phyloP scores from a whole-genome alignment of 2,888 invertebrate species.

The Melitaea athalia region DNA sequence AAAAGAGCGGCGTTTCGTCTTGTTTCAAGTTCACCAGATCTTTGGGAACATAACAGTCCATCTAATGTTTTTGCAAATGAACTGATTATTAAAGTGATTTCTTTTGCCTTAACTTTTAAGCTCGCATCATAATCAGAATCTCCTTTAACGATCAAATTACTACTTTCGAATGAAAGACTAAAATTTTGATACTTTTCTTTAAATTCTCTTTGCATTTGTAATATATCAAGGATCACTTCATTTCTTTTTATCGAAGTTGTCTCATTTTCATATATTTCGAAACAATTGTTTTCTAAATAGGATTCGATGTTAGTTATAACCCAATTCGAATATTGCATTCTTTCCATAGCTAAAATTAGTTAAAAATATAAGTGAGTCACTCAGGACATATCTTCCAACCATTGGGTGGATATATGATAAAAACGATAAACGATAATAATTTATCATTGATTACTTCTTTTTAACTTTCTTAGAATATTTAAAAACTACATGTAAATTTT shows the following conservation, averaged over 20 bases:
- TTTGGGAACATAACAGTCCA: conserved; percentile 50
- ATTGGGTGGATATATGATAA: too few species aligned
- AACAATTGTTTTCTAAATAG: conserved; percentile 50
- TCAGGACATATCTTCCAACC: too few species aligned
- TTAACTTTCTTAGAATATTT: too few species aligned
- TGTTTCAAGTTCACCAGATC: conserved; percentile 28
- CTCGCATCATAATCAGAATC: conserved; percentile 13
- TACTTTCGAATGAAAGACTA: conserved; percentile 6
- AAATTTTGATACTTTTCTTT: conserved; percentile 46
- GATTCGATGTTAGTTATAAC: conserved; percentile 50
- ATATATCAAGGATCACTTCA: conserved; percentile 47
- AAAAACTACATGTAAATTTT: too few species aligned
- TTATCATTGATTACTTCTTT: too few species aligned
- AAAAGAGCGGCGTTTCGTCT: conserved; percentile 33
- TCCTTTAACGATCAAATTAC: conserved; percentile 21
- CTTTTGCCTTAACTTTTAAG: conserved; percentile 39
- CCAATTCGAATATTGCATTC: conserved; percentile 47
- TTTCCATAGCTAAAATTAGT: conserved; percentile 48
- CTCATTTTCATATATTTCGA: conserved; percentile 40
- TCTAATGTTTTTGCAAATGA: conserved; percentile 53
- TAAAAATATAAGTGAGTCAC: too few species aligned
- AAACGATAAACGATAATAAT: too few species aligned
- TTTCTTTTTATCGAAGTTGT: conserved; percentile 48
- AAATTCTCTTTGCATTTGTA: conserved; percentile 52
- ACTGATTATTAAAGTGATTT: conserved; percentile 53